Base-by-base conservation (phyloP, 2,888 invertebrate species). In the Bedellia somnulentella region DNA sequence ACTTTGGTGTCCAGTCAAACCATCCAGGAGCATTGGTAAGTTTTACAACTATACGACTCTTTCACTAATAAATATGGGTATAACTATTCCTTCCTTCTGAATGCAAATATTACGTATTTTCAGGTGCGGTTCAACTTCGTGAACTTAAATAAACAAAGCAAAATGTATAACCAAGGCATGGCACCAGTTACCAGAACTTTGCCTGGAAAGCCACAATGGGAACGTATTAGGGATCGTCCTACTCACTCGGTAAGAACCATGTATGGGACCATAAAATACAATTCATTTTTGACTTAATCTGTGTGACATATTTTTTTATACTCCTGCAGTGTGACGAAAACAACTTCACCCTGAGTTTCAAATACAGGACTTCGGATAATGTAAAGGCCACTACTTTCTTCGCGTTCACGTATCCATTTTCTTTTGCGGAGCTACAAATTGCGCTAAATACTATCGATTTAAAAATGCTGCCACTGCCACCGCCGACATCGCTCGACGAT, bases 81-180 rank as follows among this genome's bases (percentile, higher is more conserved):
- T n/a, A n/a, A n/a, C n/a, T n/a, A n/a, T n/a, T n/a, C n/a, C n/a
- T n/a, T n/a, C n/a, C n/a, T n/a, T n/a, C n/a, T n/a, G n/a, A n/a
- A n/a, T n/a, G n/a, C n/a, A n/a, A n/a, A n/a, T n/a, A n/a, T n/a
- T n/a, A n/a, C n/a, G n/a, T 8, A 14, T 15, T 36, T 68, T n/a
- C 50, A 81, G 49, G 82, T 93, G 34, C 87, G 87, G 58, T 75
- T 94, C 39, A 93, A 92, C 59, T 77, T 94, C 33, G 84, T 91
- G 52, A 93, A 93, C 63, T 67, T 94, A 40, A 94, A 94, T 64
- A 85, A 88, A 42, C 93, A 94, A 71, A 86, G 87, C 31, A 93
- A 92, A 67, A 85, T 94, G 79, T 94, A 87, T 58, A 87, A 87
- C 49, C 92, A 93, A 56, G 94, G 94, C 24, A 91, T 91, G 91